phyloP scores from a whole-genome alignment of 2,113 vertebrate genomes.

The Colaptes auratus region DNA sequence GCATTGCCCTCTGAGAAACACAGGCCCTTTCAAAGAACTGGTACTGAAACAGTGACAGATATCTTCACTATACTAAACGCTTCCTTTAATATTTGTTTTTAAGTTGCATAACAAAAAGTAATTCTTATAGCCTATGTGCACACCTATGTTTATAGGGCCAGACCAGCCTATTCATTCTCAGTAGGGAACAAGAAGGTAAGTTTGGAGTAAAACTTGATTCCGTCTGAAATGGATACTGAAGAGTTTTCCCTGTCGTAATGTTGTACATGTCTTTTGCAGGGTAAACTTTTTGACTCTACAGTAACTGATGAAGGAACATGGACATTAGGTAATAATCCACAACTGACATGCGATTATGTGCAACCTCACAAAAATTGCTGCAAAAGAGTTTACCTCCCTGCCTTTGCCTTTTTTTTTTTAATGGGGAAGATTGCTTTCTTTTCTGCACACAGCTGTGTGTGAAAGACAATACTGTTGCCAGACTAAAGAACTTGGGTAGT shows the following conservation, averaged over 20 bases:
- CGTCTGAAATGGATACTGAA: not conserved
- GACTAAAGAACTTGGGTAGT: not conserved
- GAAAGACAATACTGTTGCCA: not conserved
- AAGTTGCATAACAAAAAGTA: rapidly evolving
- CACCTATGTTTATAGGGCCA: rapidly evolving
- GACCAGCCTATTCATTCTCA: not conserved
- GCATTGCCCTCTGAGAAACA: not conserved
- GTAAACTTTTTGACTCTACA: slow-evolving; percentile 89
- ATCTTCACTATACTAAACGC: not conserved
- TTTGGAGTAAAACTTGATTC: not conserved
- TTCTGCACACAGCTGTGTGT: not conserved
- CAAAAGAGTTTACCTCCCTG: not conserved
- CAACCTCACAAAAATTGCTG: not conserved
- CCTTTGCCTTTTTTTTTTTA: not conserved
- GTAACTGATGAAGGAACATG: slow-evolving; percentile 93
- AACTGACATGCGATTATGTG: not conserved
- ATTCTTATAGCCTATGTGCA: not conserved
- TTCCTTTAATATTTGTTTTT: not conserved
- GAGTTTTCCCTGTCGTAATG: not conserved
- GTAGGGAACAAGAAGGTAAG: not conserved
- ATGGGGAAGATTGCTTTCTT: not conserved
- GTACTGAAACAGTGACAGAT: not conserved
- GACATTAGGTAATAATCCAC: slow-evolving; percentile 87
- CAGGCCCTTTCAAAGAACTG: not conserved
- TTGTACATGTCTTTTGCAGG: slow-evolving; percentile 78